Conservation (phyloP, 2,113 vertebrate genomes). For the Misgurnus anguillicaudatus region DNA sequence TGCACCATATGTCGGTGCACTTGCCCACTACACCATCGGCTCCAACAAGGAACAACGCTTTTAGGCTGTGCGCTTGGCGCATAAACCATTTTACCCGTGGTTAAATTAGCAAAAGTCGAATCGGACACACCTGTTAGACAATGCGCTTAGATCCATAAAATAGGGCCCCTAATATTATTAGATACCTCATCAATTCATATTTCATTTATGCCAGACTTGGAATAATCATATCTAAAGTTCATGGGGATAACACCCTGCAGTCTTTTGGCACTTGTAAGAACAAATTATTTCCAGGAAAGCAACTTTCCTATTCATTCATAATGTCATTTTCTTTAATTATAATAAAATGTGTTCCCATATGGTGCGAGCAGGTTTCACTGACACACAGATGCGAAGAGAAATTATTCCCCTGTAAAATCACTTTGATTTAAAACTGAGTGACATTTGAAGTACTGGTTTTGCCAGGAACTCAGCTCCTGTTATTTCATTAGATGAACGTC, state of each 20-base stretch:
- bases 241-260: conserved; percentile 21
- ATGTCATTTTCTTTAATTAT: conserved; percentile 25
- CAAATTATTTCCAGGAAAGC: neutral
- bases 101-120: too few species aligned
- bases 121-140: too few species aligned
- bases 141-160: too few species aligned
- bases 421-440: conserved; percentile 2
- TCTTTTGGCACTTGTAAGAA: conserved; percentile 4
- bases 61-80: too few species aligned
- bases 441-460: conserved; percentile 25
- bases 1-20: too few species aligned
- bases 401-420: neutral
- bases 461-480: conserved; percentile 13
- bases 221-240: conserved; percentile 24
- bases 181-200: conserved; percentile 11
- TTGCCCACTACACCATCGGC: too few species aligned
- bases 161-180: neutral
- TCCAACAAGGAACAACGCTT: too few species aligned
- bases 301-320: conserved; percentile 16
- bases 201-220: conserved; percentile 13
- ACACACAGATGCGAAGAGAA: neutral
- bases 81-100: too few species aligned
- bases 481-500: neutral
- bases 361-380: neutral
- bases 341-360: neutral